Percentiles rank a stretch among this genome's conserved stretches.
phyloP scores from a whole-genome alignment of 1,140 invertebrate genomes.

The Lepeophtheirus salmonis region DNA sequence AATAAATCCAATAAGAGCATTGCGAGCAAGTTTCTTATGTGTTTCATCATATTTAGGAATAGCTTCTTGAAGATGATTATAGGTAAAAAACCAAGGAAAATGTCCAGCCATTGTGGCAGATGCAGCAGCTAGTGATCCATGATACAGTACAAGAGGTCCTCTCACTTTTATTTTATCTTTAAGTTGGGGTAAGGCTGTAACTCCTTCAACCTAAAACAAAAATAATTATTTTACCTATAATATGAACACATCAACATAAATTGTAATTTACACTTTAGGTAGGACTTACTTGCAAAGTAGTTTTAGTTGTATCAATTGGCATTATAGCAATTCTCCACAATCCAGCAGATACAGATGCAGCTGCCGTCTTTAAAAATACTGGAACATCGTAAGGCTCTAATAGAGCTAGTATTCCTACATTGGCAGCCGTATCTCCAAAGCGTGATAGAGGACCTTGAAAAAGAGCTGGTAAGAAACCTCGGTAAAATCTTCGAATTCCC shows the following conservation, averaged over 20 bases:
- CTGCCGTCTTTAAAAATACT: background rate
- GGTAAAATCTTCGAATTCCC: conserved; percentile 6
- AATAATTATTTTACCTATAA: too few relatives aligned
- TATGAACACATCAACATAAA: too few relatives aligned
- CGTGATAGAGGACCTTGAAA: conserved; percentile 14
- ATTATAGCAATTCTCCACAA: conserved; percentile 11
- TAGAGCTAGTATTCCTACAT: conserved; percentile 3
- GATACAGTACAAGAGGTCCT: conserved; percentile 8
- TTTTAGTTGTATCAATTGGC: conserved; percentile 15
- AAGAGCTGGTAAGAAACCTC: conserved; percentile 6
- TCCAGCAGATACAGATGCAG: conserved; percentile 4
- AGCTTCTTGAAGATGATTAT: conserved; percentile 13
- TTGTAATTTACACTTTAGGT: too few relatives aligned
- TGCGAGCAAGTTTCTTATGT: conserved; percentile 4
- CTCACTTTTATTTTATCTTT: conserved; percentile 1
- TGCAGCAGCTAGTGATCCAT: conserved; percentile 1
- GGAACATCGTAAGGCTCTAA: conserved; percentile 3
- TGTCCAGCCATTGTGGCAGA: conserved; percentile 8
- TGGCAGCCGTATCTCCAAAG: conserved; percentile 16
- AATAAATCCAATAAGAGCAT: conserved; percentile 12
- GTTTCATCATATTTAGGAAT: background rate
- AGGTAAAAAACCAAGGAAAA: conserved; percentile 17
- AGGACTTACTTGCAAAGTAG: conserved; percentile 11
- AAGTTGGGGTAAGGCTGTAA: background rate
- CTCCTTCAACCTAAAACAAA: conserved; percentile 12